These are phyloP conservation scores for Neuroterus valhalla DNA, from an alignment of 1,140 invertebrate genomes.

Conservation along the genomic window DNA sequence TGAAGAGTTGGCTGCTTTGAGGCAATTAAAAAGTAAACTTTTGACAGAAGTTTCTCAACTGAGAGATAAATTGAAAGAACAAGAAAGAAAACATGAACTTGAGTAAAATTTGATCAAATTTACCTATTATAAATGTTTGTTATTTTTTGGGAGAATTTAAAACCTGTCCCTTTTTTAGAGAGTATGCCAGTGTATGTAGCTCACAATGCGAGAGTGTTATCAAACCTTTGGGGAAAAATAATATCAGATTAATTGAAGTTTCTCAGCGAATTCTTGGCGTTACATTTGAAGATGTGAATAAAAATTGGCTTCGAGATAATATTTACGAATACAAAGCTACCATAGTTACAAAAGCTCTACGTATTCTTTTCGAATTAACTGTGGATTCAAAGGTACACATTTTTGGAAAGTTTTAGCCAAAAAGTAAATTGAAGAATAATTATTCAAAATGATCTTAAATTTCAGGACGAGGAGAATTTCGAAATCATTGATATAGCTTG, in stretches of 20 bases:
- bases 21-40: background rate
- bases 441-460: background rate
- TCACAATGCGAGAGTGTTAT: background rate
- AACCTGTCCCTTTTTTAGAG: background rate
- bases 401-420: background rate
- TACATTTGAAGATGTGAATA: background rate
- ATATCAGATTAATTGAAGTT: background rate
- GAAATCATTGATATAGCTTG: background rate
- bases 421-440: too few relatives aligned
- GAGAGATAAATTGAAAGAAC: background rate
- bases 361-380: background rate
- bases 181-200: background rate
- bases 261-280: background rate
- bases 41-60: background rate
- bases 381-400: background rate
- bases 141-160: background rate
- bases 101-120: background rate
- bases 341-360: background rate
- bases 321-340: slow-evolving; percentile 14
- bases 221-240: background rate
- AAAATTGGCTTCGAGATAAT: slow-evolving; percentile 13
- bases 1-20: slow-evolving; percentile 3
- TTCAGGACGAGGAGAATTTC: background rate
- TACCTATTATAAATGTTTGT: background rate
- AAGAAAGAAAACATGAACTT: slow-evolving; percentile 6